Evolutionary conservation across 2,797 vertebrate species (phyloP), one percentile per base, ranked within the genome.

Genomic region (Spinibarbus caldwelli): DNA sequence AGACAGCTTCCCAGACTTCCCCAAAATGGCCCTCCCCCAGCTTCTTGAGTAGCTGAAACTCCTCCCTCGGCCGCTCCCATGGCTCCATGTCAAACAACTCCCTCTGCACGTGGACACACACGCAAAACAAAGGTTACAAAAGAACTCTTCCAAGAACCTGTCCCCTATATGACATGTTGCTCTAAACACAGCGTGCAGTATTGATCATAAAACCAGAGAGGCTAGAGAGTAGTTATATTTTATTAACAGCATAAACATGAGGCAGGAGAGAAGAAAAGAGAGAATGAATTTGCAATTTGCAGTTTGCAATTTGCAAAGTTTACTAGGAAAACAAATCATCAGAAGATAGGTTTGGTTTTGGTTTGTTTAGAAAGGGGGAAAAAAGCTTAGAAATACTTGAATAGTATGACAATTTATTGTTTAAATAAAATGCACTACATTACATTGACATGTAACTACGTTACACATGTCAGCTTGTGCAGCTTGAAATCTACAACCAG

Each of bases 1-100:
- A 99, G 80, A 95, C 52, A 19, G 97, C 97, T 95, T 98, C 97
- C 97, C 97, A 98, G 86, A 98, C 98, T 89, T 98, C 96, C 86
- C 97, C 97, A 0, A 97, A 99, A 92, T 96, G 96, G 2, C 98
- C 98, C 90, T 97, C 96, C 0, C 98, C 98, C 88, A 99, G 95
- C 76, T 97, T 97, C 91, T 89, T 96, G 67, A 91, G 68, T 45
- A 98, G 93, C 45, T 91, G 91, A 91, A 99, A 98, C 90, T 98
- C 97, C 31, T 97, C 97, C n/a, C 95, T 93, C 0, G 97, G 97
- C 7, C 94, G 91, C 89, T 99, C 98, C 98, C 98, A 98, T 19
- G 93, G 89, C 0, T 98, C 97, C 93, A 95, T 94, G 92, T 95
- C 94, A 75, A 94, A 96, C 43, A 95, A 90, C 85, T 95, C 95